phyloP scores from a whole-genome alignment of 2,888 invertebrate genomes.

The Cataglyphis cursor region DNA sequence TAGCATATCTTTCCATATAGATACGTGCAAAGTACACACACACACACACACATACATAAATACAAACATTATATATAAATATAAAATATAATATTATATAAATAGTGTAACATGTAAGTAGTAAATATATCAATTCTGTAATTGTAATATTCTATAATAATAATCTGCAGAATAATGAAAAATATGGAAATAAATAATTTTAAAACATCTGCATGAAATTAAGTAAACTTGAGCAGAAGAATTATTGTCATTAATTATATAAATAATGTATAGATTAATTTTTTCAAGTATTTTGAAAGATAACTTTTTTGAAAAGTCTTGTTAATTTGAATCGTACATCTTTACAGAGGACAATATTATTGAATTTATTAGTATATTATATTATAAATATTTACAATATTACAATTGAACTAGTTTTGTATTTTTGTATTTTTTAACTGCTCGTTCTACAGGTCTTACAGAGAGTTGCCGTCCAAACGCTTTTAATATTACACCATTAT shows the following conservation, averaged over 20 bases:
- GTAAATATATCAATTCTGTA: slow-evolving; percentile 71
- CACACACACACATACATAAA: slow-evolving; percentile 77
- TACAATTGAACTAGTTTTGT: slow-evolving; percentile 89
- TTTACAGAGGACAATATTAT: not conserved
- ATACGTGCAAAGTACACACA: slow-evolving; percentile 75
- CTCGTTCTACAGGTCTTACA: slow-evolving; percentile 93
- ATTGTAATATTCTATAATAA: slow-evolving; percentile 70
- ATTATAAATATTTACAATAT: slow-evolving; percentile 7
- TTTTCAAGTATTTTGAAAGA: not conserved
- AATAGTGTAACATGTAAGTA: slow-evolving; percentile 82
- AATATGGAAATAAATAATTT: slow-evolving; percentile 73
- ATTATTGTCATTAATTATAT: not conserved
- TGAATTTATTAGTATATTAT: slow-evolving; percentile 7
- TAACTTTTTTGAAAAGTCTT: slow-evolving; percentile 19
- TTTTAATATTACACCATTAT: slow-evolving; percentile 88
- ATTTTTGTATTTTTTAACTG: slow-evolving; percentile 93
- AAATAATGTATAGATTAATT: slow-evolving; percentile 7
- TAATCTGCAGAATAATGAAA: slow-evolving; percentile 66
- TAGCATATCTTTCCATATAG: slow-evolving; percentile 60
- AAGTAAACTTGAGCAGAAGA: slow-evolving; percentile 33
- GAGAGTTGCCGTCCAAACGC: slow-evolving; percentile 94
- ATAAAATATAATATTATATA: slow-evolving; percentile 77
- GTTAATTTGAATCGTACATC: not conserved
- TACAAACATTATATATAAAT: slow-evolving; percentile 76
- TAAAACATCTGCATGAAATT: slow-evolving; percentile 50